These are phyloP conservation scores for Delichon dasypus DNA, from an alignment of 2,797 vertebrate genomes.

Conservation along the genomic window DNA sequence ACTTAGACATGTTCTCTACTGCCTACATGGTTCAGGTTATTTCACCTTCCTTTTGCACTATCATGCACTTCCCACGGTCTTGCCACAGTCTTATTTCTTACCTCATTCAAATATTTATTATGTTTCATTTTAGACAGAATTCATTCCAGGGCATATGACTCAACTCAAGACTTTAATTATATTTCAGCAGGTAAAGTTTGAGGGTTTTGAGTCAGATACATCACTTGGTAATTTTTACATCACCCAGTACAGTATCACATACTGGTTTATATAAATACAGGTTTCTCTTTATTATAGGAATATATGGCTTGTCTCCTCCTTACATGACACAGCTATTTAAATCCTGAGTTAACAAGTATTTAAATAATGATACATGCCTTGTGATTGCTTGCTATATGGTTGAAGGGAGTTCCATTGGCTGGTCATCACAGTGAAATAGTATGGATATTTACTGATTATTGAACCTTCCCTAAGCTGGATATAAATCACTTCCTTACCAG, in stretches of 20 bases:
- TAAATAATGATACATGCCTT: background rate
- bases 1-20: background rate
- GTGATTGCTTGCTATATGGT: background rate
- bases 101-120: background rate
- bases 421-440: background rate
- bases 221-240: background rate
- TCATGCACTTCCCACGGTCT: background rate
- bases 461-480: background rate
- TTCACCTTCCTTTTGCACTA: background rate
- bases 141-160: background rate
- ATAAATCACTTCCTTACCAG: background rate
- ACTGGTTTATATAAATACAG: background rate
- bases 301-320: background rate
- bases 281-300: background rate
- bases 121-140: background rate
- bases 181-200: background rate
- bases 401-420: background rate
- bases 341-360: background rate
- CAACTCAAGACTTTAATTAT: background rate
- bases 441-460: background rate
- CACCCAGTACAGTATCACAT: background rate
- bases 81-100: background rate
- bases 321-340: background rate
- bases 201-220: background rate
- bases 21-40: background rate